Evolutionary conservation across 1,140 invertebrate species (phyloP), one percentile per base, ranked within the genome.

Genomic region (Anoplolepis gracilipes): DNA sequence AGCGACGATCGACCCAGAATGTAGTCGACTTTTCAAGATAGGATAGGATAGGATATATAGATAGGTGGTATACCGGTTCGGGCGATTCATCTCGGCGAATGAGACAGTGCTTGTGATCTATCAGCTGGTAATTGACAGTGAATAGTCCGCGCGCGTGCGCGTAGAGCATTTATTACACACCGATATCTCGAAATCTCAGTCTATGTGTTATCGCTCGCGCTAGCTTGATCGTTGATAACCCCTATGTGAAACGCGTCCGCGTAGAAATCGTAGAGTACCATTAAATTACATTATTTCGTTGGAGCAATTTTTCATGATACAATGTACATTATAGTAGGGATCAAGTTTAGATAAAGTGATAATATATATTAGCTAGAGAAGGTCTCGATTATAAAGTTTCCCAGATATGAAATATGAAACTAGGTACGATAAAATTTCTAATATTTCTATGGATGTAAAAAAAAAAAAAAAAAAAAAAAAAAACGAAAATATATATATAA

Each of bases 71-170:
- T 46, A 59, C 22, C 59, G 61, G 46, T 64, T 49, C 25, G 70
- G 33, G 28, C 73, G 73, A 76, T 76, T 77, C 73, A 61, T 62
- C 59, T 64, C 72, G 59, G 57, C 8, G 25, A 76, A 62, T 77
- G 72, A 49, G 30, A 49, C 36, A 64, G 57, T 25, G 33, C 13
- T 42, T 46, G 78, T 33, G 78, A 82, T 82, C 78, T 36, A 73
- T 82, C 78, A 82, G 67, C 70, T 65, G 70, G 59, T 84, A 84
- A 84, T 84, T 76, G 73, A 84, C 81, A 77, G 72, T 84, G 81
- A 84, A 84, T 84, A 75, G 30, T 84, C 77, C 77, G 72, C 59
- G 42, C 61, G 46, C 81, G n/a, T n/a, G 46, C 81, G 30, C 22
- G 22, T 28, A 13, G 36, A 46, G 30, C 67, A 82, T 82, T 82